phyloP scores from a whole-genome alignment of 2,113 vertebrate species.

The Corythoichthys haematopterus region DNA sequence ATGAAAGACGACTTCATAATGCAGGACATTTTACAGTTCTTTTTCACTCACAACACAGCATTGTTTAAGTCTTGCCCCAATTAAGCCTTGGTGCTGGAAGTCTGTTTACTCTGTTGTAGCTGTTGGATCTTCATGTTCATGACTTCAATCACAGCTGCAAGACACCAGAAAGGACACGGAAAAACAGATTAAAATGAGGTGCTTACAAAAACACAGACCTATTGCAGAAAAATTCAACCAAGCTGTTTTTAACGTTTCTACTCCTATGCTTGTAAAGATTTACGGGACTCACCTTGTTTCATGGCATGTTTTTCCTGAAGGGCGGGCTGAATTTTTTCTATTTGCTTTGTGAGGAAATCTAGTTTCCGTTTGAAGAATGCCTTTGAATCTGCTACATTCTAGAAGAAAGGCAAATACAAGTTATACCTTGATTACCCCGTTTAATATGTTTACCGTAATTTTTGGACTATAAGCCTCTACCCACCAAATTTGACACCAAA shows the following conservation, averaged over 20 bases:
- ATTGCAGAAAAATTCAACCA: too few relatives aligned
- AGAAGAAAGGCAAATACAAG: not conserved
- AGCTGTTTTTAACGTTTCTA: not conserved
- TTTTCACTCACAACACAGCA: not conserved
- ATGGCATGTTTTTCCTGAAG: slow-evolving; percentile 88
- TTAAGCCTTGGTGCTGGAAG: slow-evolving; percentile 78
- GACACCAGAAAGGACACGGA: slow-evolving; percentile 1
- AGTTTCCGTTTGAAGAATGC: slow-evolving; percentile 90
- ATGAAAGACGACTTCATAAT: not conserved
- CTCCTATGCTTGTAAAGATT: not conserved
- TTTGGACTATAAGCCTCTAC: too few relatives aligned
- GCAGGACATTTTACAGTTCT: slow-evolving; percentile 4
- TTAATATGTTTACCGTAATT: too few relatives aligned
- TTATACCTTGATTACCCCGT: not conserved
- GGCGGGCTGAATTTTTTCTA: slow-evolving; percentile 90
- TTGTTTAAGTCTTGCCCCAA: slow-evolving; percentile 6
- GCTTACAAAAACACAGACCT: not conserved
- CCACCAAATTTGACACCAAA: too few relatives aligned
- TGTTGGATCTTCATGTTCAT: slow-evolving; percentile 94
- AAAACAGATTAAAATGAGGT: not conserved
- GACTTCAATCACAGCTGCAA: slow-evolving; percentile 84
- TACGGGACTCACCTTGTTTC: slow-evolving; percentile 80
- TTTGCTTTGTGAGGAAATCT: slow-evolving; percentile 91
- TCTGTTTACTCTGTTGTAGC: slow-evolving; percentile 78
- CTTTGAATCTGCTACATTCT: slow-evolving; percentile 82